Conservation (phyloP, 2,797 vertebrate species). For the Thamnophis elegans region DNA sequence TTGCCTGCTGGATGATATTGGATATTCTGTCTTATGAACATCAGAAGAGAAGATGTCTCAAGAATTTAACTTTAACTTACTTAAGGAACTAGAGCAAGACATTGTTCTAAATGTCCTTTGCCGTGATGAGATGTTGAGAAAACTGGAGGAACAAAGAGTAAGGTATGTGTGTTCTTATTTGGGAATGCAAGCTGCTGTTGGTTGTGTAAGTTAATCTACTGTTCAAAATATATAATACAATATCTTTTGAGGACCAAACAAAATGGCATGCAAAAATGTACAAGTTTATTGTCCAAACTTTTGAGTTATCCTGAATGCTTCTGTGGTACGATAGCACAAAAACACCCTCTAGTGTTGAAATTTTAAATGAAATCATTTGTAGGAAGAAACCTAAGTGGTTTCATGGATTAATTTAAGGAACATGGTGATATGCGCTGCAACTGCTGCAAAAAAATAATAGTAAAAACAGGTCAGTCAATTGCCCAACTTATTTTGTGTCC, state of each 20-base stretch:
- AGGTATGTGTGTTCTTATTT: slow-evolving; percentile 76
- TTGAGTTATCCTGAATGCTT: neutral
- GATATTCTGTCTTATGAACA: neutral
- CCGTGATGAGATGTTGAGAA: slow-evolving; percentile 82
- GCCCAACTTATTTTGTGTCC: neutral
- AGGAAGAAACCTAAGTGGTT: slow-evolving; percentile 6
- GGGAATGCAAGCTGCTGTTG: neutral
- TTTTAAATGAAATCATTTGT: slow-evolving; percentile 19
- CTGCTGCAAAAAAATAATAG: neutral
- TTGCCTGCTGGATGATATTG: neutral
- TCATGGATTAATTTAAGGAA: neutral
- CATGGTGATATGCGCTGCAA: neutral
- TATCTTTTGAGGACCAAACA: neutral
- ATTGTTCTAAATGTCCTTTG: slow-evolving; percentile 83
- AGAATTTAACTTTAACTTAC: slow-evolving; percentile 77
- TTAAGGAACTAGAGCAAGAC: slow-evolving; percentile 81
- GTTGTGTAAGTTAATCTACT: neutral
- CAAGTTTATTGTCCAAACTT: neutral
- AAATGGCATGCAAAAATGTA: neutral
- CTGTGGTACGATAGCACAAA: neutral
- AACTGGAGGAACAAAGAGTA: slow-evolving; percentile 83
- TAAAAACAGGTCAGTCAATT: neutral
- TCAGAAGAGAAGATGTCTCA: slow-evolving; percentile 61
- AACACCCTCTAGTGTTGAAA: neutral
- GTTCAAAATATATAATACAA: neutral